Base-by-base conservation (phyloP, 2,888 invertebrate species). In the Uloborus plumipes region DNA sequence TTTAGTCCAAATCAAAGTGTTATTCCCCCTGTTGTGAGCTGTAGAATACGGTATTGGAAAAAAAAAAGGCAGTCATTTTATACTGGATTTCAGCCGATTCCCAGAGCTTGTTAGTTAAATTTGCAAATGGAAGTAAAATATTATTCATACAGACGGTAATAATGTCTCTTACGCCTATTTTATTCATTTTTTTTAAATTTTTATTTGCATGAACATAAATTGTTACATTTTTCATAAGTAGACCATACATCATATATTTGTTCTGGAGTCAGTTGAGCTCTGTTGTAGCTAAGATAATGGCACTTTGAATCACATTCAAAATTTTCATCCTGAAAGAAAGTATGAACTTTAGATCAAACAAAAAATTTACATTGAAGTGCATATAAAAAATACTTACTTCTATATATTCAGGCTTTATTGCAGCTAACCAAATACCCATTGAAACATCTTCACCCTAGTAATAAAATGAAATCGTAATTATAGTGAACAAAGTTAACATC, bases 341-440 rank as follows among this genome's bases (percentile, higher is more conserved):
- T 47, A 31, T 47, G 0, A n/a, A 16, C 31, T 16, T 39, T 39
- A 62, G 18, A 4, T 22, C 13, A 20, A 20, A 59, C 9, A 59
- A 11, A 13, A 59, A 59, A 22, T 1, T 9, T 20, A 20, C 1
- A 20, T 65, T 11, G 15, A 47, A 64, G 31, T 64, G 6, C 9
- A 64, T 14, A 26, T 65, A 58, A 20, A 50, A 64, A 4, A 15
- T 39, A 78, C 86, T 86, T 72, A 88, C 87, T 58, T 87, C 86
- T 11, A 86, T 78, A 74, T 84, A 86, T 2, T 72, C 64, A 0
- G 87, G 86, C 15, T 85, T 86, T 26, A 88, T 75, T 39, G 89
- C 88, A 72, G 88, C 85, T 58, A 89, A 77, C 89, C 89, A 89
- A 18, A 89, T 88, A 16, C 89, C 89, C 86, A 88, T 86, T 2